Evolutionary conservation across 2,888 invertebrate species (phyloP).

Genomic region (Mylabris sibirica): DNA sequence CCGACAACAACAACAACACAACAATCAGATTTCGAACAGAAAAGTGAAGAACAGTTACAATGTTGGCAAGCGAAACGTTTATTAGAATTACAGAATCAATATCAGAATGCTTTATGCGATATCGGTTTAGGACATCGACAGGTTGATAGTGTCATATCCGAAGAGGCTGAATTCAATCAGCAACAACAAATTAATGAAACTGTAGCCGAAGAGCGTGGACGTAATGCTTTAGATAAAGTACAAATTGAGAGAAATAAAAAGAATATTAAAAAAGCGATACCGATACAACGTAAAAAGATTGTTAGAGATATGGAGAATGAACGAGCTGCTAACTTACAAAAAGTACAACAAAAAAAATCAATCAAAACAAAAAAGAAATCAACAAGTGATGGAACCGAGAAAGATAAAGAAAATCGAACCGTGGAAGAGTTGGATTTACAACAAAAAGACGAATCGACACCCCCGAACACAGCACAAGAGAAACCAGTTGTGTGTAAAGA

Average conservation of each 20-base stretch:
- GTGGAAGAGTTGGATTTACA: slow-evolving; percentile 22
- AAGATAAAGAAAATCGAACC: slow-evolving; percentile 13
- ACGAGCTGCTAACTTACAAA: slow-evolving; percentile 50
- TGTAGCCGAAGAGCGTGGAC: slow-evolving; percentile 59
- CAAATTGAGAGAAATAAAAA: slow-evolving; percentile 51
- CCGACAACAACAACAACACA: slow-evolving; percentile 51
- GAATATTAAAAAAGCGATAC: slow-evolving; percentile 46
- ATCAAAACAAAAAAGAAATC: slow-evolving; percentile 30
- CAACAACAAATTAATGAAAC: slow-evolving; percentile 48
- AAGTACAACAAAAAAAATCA: slow-evolving; percentile 31
- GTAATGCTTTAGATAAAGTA: slow-evolving; percentile 55
- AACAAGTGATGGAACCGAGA: slow-evolving; percentile 8
- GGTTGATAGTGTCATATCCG: slow-evolving; percentile 59
- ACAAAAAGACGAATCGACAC: not conserved
- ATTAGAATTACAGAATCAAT: slow-evolving; percentile 63
- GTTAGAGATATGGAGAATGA: slow-evolving; percentile 62
- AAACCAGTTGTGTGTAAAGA: slow-evolving; percentile 14
- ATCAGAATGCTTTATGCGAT: slow-evolving; percentile 63
- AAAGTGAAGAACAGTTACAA: slow-evolving; percentile 63
- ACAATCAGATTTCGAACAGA: slow-evolving; percentile 62
- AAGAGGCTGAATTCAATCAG: slow-evolving; percentile 44
- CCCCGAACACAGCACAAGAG: no score
- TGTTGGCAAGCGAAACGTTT: slow-evolving; percentile 64
- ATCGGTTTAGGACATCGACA: slow-evolving; percentile 64
- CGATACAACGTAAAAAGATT: slow-evolving; percentile 50